Evolutionary conservation across 2,888 invertebrate genomes (phyloP).

Genomic region (Ophioninae sp.): DNA sequence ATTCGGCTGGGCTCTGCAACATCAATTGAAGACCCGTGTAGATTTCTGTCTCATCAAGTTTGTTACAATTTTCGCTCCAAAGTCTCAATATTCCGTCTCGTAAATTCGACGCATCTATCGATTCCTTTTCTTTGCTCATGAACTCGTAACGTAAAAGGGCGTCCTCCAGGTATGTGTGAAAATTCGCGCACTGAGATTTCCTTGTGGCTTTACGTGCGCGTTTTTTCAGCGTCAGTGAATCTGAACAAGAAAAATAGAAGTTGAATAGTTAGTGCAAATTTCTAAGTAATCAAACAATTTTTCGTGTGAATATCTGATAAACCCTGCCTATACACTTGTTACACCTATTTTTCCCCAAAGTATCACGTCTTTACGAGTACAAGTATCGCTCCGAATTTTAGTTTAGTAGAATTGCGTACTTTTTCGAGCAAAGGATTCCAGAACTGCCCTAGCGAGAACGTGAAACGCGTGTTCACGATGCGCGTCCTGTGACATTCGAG

Average conservation of each 20-base stretch:
- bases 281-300: no score
- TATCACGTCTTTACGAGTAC: no score
- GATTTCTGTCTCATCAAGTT: slow-evolving; percentile 70
- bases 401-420: slow-evolving; percentile 80
- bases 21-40: slow-evolving; percentile 77
- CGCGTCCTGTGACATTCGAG: slow-evolving; percentile 80
- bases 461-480: slow-evolving; percentile 80
- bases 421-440: slow-evolving; percentile 84
- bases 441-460: slow-evolving; percentile 82
- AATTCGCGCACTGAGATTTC: slow-evolving; percentile 75
- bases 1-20: slow-evolving; percentile 76
- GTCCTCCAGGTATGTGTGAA: slow-evolving; percentile 74
- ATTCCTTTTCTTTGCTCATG: slow-evolving; percentile 34
- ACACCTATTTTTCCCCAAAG: no score
- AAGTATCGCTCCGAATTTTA: background rate
- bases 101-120: slow-evolving; percentile 52
- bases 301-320: no score
- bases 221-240: slow-evolving; percentile 72
- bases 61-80: slow-evolving; percentile 71
- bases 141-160: slow-evolving; percentile 72
- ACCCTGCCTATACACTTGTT: no score
- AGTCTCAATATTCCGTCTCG: slow-evolving; percentile 63
- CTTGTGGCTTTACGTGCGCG: slow-evolving; percentile 74
- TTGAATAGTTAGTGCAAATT: background rate
- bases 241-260: slow-evolving; percentile 62